A percentile compares a stretch with the other conserved stretches of the same genome.
These are phyloP conservation scores for Molanna angustata DNA, from an alignment of 2,888 invertebrate species.

Conservation along the genomic window DNA sequence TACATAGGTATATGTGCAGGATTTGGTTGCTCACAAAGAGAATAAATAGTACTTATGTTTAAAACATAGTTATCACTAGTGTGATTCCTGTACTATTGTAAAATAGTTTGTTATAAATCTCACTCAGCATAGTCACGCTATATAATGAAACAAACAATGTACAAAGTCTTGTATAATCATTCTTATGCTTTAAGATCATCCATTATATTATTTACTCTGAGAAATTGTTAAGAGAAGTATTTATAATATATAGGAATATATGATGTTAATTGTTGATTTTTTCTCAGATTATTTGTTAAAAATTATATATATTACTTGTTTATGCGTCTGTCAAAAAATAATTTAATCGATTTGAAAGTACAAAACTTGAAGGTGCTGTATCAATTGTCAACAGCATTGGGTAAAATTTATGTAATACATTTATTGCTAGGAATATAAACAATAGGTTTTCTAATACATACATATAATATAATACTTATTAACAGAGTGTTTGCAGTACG, in stretches of 20 bases:
- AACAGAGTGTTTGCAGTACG: slow-evolving; percentile 26
- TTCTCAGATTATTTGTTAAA: slow-evolving; percentile 34
- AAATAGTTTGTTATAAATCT: slow-evolving; percentile 21
- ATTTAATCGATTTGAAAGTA: slow-evolving; percentile 34
- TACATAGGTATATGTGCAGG: too few relatives aligned
- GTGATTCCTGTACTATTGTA: slow-evolving; percentile 32
- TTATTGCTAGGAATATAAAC: slow-evolving; percentile 25
- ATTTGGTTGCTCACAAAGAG: slow-evolving; percentile 23
- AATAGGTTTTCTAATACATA: slow-evolving; percentile 32
- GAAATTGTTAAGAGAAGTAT: slow-evolving; percentile 30
- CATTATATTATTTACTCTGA: slow-evolving; percentile 30
- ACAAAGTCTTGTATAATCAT: slow-evolving; percentile 32
- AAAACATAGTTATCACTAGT: slow-evolving; percentile 32
- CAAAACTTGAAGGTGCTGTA: slow-evolving; percentile 34
- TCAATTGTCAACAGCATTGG: slow-evolving; percentile 33
- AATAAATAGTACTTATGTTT: slow-evolving; percentile 34
- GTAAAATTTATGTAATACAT: slow-evolving; percentile 31
- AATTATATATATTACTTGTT: slow-evolving; percentile 33
- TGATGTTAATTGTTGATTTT: slow-evolving; percentile 34
- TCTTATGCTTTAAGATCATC: slow-evolving; percentile 31
- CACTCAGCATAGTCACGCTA: slow-evolving; percentile 32
- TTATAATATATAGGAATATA: slow-evolving; percentile 27
- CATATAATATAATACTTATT: slow-evolving; percentile 21
- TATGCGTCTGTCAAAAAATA: slow-evolving; percentile 30
- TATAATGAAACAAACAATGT: slow-evolving; percentile 30